A percentile compares a stretch with the other conserved stretches of the same genome.
These are phyloP conservation scores for Rhadinocentrus ornatus DNA, from an alignment of 2,797 vertebrate species.

Conservation along the genomic window DNA sequence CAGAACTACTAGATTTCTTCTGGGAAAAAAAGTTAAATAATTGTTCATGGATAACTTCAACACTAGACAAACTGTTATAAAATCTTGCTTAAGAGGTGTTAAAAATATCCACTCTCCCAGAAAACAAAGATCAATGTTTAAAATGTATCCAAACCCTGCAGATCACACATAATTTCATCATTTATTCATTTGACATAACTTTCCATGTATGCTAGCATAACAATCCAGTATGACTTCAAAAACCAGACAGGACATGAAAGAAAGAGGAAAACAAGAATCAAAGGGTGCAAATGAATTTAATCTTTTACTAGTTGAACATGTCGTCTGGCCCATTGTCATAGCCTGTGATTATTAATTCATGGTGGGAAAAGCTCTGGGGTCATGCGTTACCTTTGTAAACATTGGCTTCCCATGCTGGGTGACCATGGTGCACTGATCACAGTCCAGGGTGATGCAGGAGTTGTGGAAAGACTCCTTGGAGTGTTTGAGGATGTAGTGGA, in stretches of 20 bases:
- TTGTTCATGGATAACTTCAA: not conserved
- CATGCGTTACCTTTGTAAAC: conserved; percentile 94
- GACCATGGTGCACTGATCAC: conserved; percentile 99
- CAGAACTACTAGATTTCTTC: not conserved
- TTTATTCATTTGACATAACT: not conserved
- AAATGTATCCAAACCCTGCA: not conserved
- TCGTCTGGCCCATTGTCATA: conserved; percentile 55
- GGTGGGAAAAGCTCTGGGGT: conserved; percentile 45
- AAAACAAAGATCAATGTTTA: not conserved
- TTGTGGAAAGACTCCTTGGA: conserved; percentile 99
- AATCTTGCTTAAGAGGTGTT: not conserved
- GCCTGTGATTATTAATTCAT: conserved; percentile 69
- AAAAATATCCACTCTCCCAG: not conserved
- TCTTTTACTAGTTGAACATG: conserved; percentile 67
- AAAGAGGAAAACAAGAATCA: conserved; percentile 20
- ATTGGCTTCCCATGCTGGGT: conserved; percentile 99
- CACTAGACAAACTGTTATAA: not conserved
- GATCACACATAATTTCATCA: not conserved
- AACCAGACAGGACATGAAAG: conserved; percentile 23
- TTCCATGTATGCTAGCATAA: not conserved
- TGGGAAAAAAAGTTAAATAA: not conserved
- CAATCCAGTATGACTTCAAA: conserved; percentile 9
- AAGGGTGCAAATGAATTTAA: conserved; percentile 61
- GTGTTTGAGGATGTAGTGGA: conserved; percentile 99
- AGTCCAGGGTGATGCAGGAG: conserved; percentile 99